A percentile compares a stretch with the other conserved stretches of the same genome.
Evolutionary conservation across 2,888 invertebrate species (phyloP).

Genomic region (Petrophora chlorosata): DNA sequence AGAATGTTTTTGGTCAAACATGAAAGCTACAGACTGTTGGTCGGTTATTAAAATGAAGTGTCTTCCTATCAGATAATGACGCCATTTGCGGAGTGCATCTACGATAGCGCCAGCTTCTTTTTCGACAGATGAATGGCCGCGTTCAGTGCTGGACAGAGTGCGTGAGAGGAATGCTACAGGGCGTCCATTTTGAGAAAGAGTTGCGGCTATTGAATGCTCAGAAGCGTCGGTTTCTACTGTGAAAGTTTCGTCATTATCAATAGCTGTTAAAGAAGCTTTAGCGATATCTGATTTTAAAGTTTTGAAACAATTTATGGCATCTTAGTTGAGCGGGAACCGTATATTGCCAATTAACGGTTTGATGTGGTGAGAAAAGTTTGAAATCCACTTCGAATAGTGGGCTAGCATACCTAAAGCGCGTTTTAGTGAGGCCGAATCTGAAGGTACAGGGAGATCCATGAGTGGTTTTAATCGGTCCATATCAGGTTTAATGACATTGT

Average conservation of each 20-base stretch:
- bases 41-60: slow-evolving; percentile 20
- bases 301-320: background rate
- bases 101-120: background rate
- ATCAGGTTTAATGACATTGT: background rate
- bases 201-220: background rate
- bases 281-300: background rate
- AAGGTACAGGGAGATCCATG: no score
- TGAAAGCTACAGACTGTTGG: no score
- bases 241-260: background rate
- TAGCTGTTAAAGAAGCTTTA: background rate
- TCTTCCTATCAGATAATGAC: background rate
- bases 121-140: background rate
- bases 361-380: no score
- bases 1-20: no score
- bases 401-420: background rate
- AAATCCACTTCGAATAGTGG: no score
- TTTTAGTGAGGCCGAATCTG: background rate
- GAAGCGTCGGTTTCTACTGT: background rate
- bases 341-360: no score
- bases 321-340: background rate
- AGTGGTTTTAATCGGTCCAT: no score
- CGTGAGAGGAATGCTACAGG: no score
- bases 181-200: background rate
- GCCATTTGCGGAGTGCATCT: background rate
- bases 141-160: no score